These are phyloP conservation scores for Pammene aurita DNA, from an alignment of 2,888 invertebrate species.

Conservation along the genomic window DNA sequence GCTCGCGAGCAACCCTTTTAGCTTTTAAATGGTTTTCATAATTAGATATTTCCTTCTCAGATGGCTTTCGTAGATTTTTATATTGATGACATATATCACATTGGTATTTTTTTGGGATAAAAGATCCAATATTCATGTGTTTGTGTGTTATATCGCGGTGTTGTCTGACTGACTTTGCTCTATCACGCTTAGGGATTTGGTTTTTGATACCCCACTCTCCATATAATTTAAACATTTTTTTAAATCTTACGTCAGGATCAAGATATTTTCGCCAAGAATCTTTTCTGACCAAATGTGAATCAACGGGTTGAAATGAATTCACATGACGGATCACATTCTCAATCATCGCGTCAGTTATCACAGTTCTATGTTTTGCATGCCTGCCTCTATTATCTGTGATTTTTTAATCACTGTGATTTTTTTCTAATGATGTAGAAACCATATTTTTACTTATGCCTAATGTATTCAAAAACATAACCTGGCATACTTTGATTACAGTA, in stretches of 20 bases:
- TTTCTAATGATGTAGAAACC: background rate
- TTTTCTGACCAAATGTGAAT: slow-evolving; percentile 5
- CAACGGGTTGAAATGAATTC: slow-evolving; percentile 5
- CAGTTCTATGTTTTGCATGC: slow-evolving; percentile 15
- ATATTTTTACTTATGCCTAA: slow-evolving; percentile 15
- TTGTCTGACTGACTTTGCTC: slow-evolving; percentile 9
- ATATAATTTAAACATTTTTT: too few species aligned
- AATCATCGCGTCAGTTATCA: too few species aligned
- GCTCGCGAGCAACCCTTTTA: too few species aligned
- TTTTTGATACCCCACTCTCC: too few species aligned
- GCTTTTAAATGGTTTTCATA: too few species aligned
- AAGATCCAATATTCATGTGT: slow-evolving; percentile 15
- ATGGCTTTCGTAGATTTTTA: too few species aligned
- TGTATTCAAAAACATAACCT: slow-evolving; percentile 18
- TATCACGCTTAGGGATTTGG: too few species aligned
- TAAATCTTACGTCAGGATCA: too few species aligned
- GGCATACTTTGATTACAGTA: background rate
- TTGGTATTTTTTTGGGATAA: slow-evolving; percentile 5
- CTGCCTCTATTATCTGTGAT: slow-evolving; percentile 15
- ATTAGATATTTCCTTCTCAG: too few species aligned
- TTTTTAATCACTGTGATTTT: background rate
- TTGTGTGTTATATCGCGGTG: background rate
- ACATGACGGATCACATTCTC: slow-evolving; percentile 7
- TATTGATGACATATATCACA: too few species aligned
- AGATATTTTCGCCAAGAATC: slow-evolving; percentile 6